Percentiles rank a stretch among this genome's conserved stretches.
Evolutionary conservation across 1,140 invertebrate species (phyloP).

Genomic region (Chelonus insularis): DNA sequence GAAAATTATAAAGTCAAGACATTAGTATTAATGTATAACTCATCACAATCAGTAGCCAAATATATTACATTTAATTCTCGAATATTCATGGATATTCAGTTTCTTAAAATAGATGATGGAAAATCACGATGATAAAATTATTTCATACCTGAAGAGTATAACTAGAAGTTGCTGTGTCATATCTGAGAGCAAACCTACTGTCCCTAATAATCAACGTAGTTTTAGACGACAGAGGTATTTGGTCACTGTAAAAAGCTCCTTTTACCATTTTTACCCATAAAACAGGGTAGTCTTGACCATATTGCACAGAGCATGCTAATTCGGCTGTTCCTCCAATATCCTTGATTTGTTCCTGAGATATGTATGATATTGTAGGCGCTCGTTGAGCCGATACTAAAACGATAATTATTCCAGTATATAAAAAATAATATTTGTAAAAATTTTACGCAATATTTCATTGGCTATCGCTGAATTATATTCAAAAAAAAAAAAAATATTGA

Average conservation of each 20-base stretch:
- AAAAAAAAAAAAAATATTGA: too few species aligned
- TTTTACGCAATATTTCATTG: too few species aligned
- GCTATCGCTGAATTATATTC: too few species aligned
- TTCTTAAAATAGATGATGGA: too few species aligned
- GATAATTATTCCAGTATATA: too few species aligned
- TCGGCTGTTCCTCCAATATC: constrained; percentile 89
- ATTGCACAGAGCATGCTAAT: constrained; percentile 86
- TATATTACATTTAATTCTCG: too few species aligned
- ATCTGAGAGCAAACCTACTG: constrained; percentile 82
- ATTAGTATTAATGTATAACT: too few species aligned
- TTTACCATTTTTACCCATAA: constrained; percentile 75
- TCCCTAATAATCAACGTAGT: constrained; percentile 83
- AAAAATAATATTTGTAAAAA: too few species aligned
- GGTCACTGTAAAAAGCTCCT: constrained; percentile 61
- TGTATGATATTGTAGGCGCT: constrained; percentile 88
- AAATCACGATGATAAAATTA: too few species aligned
- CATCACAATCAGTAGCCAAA: too few species aligned
- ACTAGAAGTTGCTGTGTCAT: constrained; percentile 76
- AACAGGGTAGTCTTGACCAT: constrained; percentile 82
- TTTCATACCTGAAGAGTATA: constrained; percentile 82
- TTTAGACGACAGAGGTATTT: constrained; percentile 76
- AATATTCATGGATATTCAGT: too few species aligned
- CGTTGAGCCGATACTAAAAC: constrained; percentile 69
- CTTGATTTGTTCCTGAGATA: constrained; percentile 87
- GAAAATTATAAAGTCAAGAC: background rate